Evolutionary conservation across 35 echinoderm and acorn worm genomes (phyloP).

Genomic region (Diadema setosum): DNA sequence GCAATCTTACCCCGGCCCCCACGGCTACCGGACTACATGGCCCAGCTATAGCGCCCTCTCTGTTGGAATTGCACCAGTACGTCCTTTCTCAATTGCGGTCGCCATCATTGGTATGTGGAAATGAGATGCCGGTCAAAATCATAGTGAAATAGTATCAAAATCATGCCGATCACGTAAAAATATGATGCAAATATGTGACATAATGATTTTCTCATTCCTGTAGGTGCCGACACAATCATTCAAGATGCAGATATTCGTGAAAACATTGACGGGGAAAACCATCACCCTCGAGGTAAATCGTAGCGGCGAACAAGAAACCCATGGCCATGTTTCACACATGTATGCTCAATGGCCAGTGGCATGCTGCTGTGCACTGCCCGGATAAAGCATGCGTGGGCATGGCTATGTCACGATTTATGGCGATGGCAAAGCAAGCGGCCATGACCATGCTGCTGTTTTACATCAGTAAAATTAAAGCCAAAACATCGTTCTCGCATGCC

Average conservation of each 20-base stretch:
- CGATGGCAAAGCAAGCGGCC: too few relatives aligned
- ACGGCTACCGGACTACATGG: too few relatives aligned
- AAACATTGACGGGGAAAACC: constrained; percentile 89
- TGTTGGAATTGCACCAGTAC: not conserved
- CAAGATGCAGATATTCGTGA: constrained; percentile 94
- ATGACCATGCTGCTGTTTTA: too few relatives aligned
- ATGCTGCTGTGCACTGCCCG: too few relatives aligned
- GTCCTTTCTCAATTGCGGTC: not conserved
- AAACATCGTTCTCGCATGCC: too few relatives aligned
- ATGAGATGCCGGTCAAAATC: not conserved
- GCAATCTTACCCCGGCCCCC: too few relatives aligned
- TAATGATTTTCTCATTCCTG: not conserved
- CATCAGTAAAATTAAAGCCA: too few relatives aligned
- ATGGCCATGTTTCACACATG: too few relatives aligned
- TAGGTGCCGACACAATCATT: constrained; percentile 12
- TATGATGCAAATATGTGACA: not conserved
- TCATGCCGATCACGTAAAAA: not conserved
- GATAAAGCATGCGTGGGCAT: too few relatives aligned
- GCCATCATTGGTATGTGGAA: not conserved
- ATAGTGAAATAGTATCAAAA: not conserved
- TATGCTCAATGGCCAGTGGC: not conserved
- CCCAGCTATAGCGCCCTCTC: not conserved
- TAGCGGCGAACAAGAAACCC: too few relatives aligned
- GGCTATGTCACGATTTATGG: too few relatives aligned
- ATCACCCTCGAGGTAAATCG: constrained; percentile 82